Base-by-base conservation (phyloP, 2,888 invertebrate species). In the Dynastes maya region DNA sequence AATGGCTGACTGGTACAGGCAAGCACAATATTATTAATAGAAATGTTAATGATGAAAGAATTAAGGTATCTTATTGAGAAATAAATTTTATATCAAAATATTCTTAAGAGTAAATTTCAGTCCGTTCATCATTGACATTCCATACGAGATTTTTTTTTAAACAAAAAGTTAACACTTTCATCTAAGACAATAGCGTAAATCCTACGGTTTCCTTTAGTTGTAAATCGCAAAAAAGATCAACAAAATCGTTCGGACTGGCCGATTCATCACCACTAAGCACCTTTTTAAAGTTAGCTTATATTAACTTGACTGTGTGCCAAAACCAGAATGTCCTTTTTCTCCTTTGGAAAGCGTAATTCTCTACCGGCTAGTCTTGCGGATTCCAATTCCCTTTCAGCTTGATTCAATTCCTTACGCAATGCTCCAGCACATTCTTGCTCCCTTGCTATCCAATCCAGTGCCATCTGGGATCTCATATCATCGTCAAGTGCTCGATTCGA, bases 391-490 rank as follows among this genome's bases (percentile, higher is more conserved):
- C 95, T 91, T 88, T 97, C 97, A 2, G 97, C 96, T 78, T 94
- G 91, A 75, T 94, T 93, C 80, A 98, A 90, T 88, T 98, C 97
- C 81, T 94, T 92, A 0, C 94, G 92, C 71, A 97, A 92, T 76
- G 96, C 93, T 0, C 95, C 94, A 3, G 92, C 91, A 84, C 92
- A 93, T 84, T 93, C 93, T 83, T 95, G 94, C 84, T 93, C 93
- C 68, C 95, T 90, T 9, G 97, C 95, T 78, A 97, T 97, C 97
- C 98, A 98, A 88, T 98, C 97, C 74, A 97, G 90, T 13, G 97
- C 97, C 97, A 98, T 98, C 90, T 97, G 96, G 80, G 97, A 96
- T 81, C 97, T 93, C 97, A 98, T 98, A 87, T 97, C 97, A 86
- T 98, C 98, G 86, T 98, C 97, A 37, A 98, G 91, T 58, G 96